Base-by-base conservation (phyloP, 2,888 invertebrate species). In the Orthosia gracilis region DNA sequence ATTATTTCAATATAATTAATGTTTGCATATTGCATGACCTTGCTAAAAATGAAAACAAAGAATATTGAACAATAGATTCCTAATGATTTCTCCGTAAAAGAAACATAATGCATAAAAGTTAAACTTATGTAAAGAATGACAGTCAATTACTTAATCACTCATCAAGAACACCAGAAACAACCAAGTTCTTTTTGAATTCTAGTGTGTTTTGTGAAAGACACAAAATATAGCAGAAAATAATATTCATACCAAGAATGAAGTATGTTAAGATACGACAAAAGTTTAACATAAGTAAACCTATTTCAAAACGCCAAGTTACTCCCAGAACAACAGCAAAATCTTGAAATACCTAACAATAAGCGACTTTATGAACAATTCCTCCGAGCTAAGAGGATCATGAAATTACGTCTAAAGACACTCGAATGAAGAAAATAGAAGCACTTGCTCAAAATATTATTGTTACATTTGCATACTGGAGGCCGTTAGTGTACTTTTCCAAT, bases 381-480 rank as follows among this genome's bases (percentile, higher is more conserved):
- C 5, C n/a, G 13, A 63, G 23, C 40, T 62, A 67, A 67, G 54
- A 73, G 63, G 26, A 84, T 72, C 47, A 47, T 40, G 50, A 79
- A 55, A 66, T 80, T 58, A 83, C 26, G 52, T 65, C 40, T 54
- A 57, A 78, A 78, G 59, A 65, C 55, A 64, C 67, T 61, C 31
- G 13, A 57, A 65, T 62, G 45, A 57, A 65, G 49, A 68, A 75
- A 66, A 68, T 73, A 54, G 45, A 65, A 74, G 52, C 68, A 31
- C 31, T 65, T 68, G 68, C 64, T 80, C 57, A 65, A n/a, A 80
- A 81, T 68, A 68, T 84, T 74, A 84, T 84, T 65, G 67, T 68
- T 21, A 17, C 64, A 84, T 84, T 80, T 62, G 67, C 84, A 84
- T 84, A 61, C 23, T 26, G 52, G 58, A 81, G 45, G 61, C 26